Conservation (phyloP, 1,140 invertebrate genomes). For the Watersipora subatra region DNA sequence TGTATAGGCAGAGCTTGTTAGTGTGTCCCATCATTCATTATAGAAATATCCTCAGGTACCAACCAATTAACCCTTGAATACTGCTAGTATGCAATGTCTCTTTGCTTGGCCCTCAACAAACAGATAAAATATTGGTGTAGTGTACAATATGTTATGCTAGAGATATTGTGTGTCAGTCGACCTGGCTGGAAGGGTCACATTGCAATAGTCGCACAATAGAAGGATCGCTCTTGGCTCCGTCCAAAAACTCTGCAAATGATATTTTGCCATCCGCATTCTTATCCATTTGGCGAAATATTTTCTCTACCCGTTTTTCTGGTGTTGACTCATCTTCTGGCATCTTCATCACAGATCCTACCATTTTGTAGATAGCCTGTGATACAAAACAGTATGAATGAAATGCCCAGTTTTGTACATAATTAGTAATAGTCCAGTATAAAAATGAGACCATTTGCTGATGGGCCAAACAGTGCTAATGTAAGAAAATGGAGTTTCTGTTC, state of each 20-base stretch:
- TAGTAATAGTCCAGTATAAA: neutral
- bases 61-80: no score
- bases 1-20: no score
- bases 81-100: no score
- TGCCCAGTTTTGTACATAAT: neutral
- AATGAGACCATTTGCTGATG: neutral
- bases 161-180: neutral
- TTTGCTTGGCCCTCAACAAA: no score
- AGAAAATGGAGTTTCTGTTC: neutral
- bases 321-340: constrained; percentile 95
- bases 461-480: neutral
- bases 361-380: constrained; percentile 89
- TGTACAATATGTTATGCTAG: no score
- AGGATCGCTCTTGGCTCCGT: constrained; percentile 92
- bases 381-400: constrained; percentile 44
- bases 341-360: constrained; percentile 94
- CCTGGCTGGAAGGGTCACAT: constrained; percentile 25
- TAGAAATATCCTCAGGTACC: no score
- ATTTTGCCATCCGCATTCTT: constrained; percentile 78
- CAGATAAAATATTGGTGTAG: no score
- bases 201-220: constrained; percentile 85
- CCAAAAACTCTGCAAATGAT: constrained; percentile 82
- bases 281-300: constrained; percentile 97
- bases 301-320: constrained; percentile 89
- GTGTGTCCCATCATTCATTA: no score